Evolutionary conservation across 2,888 invertebrate genomes (phyloP), one percentile per base, ranked within the genome.

Genomic region (Ctena decussata): DNA sequence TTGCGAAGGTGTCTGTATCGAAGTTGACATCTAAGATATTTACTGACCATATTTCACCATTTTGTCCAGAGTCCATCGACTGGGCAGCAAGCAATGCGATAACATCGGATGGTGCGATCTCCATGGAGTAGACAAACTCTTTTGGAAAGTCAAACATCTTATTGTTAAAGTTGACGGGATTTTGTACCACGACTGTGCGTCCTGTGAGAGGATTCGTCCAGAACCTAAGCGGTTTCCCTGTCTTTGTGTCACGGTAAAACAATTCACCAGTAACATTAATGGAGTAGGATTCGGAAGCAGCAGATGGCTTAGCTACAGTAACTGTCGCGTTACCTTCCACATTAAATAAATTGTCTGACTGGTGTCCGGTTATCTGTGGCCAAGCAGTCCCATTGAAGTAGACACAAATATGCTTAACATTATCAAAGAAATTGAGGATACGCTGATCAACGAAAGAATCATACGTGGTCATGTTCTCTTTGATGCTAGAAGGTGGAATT

Each of bases 281-380:
- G 2, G 53, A 18, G 21, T 53, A 53, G 21, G 21, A 53, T n/a
- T n/a, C n/a, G n/a, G n/a, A n/a, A 11, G 12, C 53, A 53, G 53
- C 53, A 21, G 12, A 18, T 21, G 53, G 21, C n/a, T 15, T n/a
- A 0, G 32, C 53, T 44, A 84, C 82, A n/a, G 81, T 65, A 69
- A 80, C 76, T 0, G 80, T 30, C 11, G 84, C 27, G 21, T 53
- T 30, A 0, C 91, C 90, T 15, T 53, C 27, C 0, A 87, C 30
- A 15, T 84, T 80, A 44, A 89, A 87, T 0, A 91, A 46, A 27
- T 73, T 39, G 21, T 81, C 37, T 0, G 84, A 74, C 37, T 82
- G 80, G 74, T 86, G 77, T 15, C 89, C 89, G 0, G 80, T 53
- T 27, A 91, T 86, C 76, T 89, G 86, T 15, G 89, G 84, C 75